A percentile compares a stretch with the other conserved stretches of the same genome.
These are phyloP conservation scores for Pseudomugil tenellus DNA, from an alignment of 2,797 vertebrate species.

Conservation along the genomic window DNA sequence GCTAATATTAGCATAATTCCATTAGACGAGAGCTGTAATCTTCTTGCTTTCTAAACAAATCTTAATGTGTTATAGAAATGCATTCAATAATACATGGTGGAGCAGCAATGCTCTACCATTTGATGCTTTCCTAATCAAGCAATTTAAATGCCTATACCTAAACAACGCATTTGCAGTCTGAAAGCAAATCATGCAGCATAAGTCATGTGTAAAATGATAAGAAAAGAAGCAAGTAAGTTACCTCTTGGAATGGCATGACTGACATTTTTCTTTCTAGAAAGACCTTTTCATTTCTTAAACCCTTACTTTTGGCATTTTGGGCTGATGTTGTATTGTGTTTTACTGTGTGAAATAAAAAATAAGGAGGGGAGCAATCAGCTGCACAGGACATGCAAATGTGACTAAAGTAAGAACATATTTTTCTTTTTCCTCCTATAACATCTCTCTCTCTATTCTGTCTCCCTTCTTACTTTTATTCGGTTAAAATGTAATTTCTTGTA, in stretches of 20 bases:
- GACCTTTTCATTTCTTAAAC: slow-evolving; percentile 42
- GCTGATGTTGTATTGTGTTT: slow-evolving; percentile 1
- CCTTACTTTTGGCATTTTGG: slow-evolving; percentile 20
- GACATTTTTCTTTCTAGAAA: slow-evolving; percentile 26
- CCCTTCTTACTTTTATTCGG: not conserved
- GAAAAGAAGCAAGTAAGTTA: slow-evolving; percentile 10
- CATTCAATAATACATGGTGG: not conserved
- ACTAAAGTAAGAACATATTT: not conserved
- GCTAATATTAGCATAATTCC: not conserved
- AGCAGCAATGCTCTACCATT: no score
- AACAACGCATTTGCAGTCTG: not conserved
- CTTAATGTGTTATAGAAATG: not conserved
- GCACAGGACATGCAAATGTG: not conserved
- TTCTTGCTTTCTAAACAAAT: not conserved
- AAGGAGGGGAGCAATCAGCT: slow-evolving; percentile 6
- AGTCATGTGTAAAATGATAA: no score
- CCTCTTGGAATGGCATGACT: slow-evolving; percentile 1
- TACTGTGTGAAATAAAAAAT: slow-evolving; percentile 33
- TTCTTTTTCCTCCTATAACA: not conserved
- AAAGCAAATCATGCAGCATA: no score
- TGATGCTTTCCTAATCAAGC: not conserved
- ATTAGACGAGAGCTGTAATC: not conserved
- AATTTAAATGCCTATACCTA: not conserved
- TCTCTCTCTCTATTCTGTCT: not conserved
- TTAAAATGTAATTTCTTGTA: not conserved